Base-by-base conservation (phyloP, 2,888 invertebrate genomes). In the Lapara coniferarum region DNA sequence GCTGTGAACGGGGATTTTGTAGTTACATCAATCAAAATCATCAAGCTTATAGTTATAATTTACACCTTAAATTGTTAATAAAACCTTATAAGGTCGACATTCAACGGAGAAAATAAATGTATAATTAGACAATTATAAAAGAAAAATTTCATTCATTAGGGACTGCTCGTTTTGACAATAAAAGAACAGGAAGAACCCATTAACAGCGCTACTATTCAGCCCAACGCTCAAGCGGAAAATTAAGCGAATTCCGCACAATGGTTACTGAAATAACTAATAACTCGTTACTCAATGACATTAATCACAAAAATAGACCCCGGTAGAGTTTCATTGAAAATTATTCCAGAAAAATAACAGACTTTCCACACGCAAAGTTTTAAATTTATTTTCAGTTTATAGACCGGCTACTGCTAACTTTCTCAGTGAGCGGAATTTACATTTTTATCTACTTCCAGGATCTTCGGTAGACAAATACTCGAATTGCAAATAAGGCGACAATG, bases 221-320 rank as follows among this genome's bases (percentile, higher is more conserved):
- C 75, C 83, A 74, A 82, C 83, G 81, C 78, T 82, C 81, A 75
- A 81, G 81, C 89, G 89, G 88, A 89, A 90, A 91, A 91, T 91
- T 90, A 89, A 89, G 86, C 87, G 86, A 85, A 87, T 86, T 80
- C 73, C 81, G 82, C 82, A 88, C 87, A 87, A 87, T 86, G 81
- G 84, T 2, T 67, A 69, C 52, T 13, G 78, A 86, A 85, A 85
- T 85, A 84, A 81, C 81, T 84, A 77, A 83, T 81, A 82, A 82
- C 81, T 83, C 76, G 66, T 73, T 73, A 77, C 82, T 80, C 77
- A 76, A 78, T 79, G 79, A 81, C 83, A 82, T 83, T 80, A 77
- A 85, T 85, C 80, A 79, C 74, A 78, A 83, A 80, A 76, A 63
- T 25, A 75, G 70, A 73, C 75, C 77, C 74, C 76, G 74, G 75